These are phyloP conservation scores for Larimichthys crocea DNA, from an alignment of 2,113 vertebrate species.

Conservation along the genomic window DNA sequence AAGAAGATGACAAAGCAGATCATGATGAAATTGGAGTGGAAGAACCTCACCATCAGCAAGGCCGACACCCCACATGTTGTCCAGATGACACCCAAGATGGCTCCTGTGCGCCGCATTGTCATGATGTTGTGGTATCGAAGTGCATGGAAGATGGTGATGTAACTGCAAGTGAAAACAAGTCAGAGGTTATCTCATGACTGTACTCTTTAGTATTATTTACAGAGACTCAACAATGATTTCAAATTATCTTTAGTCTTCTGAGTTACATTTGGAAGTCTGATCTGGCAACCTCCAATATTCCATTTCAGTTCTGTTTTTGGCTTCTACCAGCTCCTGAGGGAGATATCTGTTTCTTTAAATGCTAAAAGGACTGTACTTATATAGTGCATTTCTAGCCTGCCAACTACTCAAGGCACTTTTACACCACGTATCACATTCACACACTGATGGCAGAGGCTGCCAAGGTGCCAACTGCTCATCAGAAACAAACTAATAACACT, in stretches of 20 bases:
- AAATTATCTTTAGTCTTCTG: background rate
- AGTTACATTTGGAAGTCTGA: too few relatives aligned
- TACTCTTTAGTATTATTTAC: too few relatives aligned
- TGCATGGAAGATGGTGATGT: constrained; percentile 95
- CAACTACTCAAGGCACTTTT: too few relatives aligned
- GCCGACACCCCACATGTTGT: constrained; percentile 84
- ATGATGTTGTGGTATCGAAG: constrained; percentile 93
- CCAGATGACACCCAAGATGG: constrained; percentile 88
- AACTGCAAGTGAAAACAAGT: constrained; percentile 70
- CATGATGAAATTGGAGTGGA: constrained; percentile 84
- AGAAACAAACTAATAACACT: too few relatives aligned
- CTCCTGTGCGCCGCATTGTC: constrained; percentile 85
- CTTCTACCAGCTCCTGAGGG: background rate
- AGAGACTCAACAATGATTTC: background rate
- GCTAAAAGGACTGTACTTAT: background rate
- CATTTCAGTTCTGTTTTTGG: background rate
- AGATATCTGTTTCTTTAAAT: background rate
- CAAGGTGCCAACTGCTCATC: too few relatives aligned
- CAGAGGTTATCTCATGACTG: too few relatives aligned
- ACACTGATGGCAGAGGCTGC: too few relatives aligned
- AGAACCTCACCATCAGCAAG: constrained; percentile 88
- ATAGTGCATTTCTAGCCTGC: too few relatives aligned
- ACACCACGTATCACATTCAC: too few relatives aligned
- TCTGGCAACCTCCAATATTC: background rate
- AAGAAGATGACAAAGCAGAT: constrained; percentile 89